Evolutionary conservation across 92 coral and sea anemone species (phyloP), one percentile per base, ranked within the genome.

Genomic region (Zoanthus sociatus): DNA sequence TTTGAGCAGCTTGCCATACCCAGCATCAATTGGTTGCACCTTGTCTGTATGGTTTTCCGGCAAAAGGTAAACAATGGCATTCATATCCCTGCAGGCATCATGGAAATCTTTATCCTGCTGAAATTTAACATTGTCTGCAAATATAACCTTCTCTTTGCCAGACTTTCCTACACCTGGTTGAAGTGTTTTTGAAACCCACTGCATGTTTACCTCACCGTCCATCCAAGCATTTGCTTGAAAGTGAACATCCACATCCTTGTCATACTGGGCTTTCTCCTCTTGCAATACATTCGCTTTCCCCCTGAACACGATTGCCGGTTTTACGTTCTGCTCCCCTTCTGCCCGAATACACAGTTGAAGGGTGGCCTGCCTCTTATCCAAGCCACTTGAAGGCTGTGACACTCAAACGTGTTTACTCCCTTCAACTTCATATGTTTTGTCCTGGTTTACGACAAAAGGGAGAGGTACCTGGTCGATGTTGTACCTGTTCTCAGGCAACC

Each of bases 291-390:
- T 86, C 21, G 76, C 89, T n/a, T 76, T 86, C 45, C 83, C 89
- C 83, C 89, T 86, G 83, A 86, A 86, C 55, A 86, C 89, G 47
- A 84, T 84, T 50, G 72, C 88, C 76, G n/a, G n/a, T n/a, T n/a
- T n/a, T n/a, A n/a, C n/a, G n/a, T n/a, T n/a, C n/a, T n/a, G n/a
- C n/a, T n/a, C n/a, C n/a, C n/a, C n/a, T n/a, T n/a, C n/a, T n/a
- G n/a, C n/a, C n/a, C n/a, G 71, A 48, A 84, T 84, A 37, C 88
- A 73, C 60, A 84, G 88, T 74, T 73, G 82, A n/a, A 76, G 76
- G 32, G 89, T 86, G 67, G 77, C 83, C 70, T 86, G 83, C 71
- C 89, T 86, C 63, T 73, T 73, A 33, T 73, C 78, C 51, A 73
- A 44, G 55, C 78, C 78, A 76, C 44, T 76, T 47, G 81, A 76